Percentiles rank a stretch among this genome's conserved stretches.
Conservation (phyloP, 2,888 invertebrate genomes). For the Ormyrus rosae region DNA sequence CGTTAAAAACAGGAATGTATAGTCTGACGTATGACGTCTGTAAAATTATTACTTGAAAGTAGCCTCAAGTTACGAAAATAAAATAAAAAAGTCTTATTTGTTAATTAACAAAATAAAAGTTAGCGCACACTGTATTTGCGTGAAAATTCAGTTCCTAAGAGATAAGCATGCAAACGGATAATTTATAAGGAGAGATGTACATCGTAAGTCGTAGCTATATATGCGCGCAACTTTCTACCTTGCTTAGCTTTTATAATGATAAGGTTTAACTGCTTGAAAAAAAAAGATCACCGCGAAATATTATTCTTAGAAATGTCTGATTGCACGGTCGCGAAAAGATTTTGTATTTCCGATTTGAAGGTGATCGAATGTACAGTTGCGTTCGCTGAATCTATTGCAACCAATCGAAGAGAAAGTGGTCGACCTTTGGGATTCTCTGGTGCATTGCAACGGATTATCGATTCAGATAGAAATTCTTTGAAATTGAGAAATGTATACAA, state of each 20-base stretch:
- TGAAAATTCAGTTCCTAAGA: background rate
- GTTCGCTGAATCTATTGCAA: background rate
- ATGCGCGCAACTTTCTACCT: background rate
- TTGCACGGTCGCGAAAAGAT: no score
- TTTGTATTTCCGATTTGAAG: no score
- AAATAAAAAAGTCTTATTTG: no score
- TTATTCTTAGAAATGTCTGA: no score
- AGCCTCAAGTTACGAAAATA: no score
- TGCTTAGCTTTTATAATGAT: background rate
- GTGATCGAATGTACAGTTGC: background rate
- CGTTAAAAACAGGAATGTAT: no score
- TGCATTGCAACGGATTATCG: slow-evolving; percentile 25
- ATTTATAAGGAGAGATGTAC: slow-evolving; percentile 15
- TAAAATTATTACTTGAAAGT: no score
- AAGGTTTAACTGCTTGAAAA: background rate
- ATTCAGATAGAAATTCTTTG: slow-evolving; percentile 1
- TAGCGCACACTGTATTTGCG: no score
- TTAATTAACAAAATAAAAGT: no score
- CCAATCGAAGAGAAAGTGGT: slow-evolving; percentile 44
- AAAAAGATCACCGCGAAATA: background rate
- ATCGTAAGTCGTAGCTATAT: background rate
- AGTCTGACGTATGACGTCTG: no score
- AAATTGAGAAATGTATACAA: background rate
- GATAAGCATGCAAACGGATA: background rate
- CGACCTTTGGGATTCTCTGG: slow-evolving; percentile 42